phyloP scores from a whole-genome alignment of 2,113 vertebrate genomes.

The Dasyprocta punctata region DNA sequence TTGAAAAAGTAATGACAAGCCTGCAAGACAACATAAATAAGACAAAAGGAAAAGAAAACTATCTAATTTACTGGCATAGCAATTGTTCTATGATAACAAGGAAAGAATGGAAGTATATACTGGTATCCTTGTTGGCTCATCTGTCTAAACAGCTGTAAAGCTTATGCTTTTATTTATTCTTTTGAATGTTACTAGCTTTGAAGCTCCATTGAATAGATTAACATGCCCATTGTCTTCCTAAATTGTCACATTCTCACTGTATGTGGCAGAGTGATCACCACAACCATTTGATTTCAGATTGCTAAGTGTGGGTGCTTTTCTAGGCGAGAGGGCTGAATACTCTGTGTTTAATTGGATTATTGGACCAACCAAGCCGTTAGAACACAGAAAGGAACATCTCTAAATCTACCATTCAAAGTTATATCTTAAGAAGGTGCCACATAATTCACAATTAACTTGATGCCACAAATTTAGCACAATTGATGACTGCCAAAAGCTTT shows the following conservation, averaged over 20 bases:
- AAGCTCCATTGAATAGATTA: conserved; percentile 75
- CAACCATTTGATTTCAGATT: conserved; percentile 61
- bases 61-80: conserved; percentile 21
- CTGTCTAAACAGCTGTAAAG: conserved; percentile 74
- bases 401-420: conserved; percentile 19
- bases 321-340: neutral
- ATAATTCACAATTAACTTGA: conserved; percentile 62
- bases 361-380: conserved; percentile 37
- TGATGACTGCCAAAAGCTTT: conserved; percentile 50
- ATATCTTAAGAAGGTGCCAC: neutral
- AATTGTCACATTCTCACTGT: conserved; percentile 69
- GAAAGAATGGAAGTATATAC: conserved; percentile 58
- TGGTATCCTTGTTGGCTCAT: conserved; percentile 69
- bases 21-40: conserved; percentile 29
- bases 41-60: conserved; percentile 33
- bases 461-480: conserved; percentile 31
- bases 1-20: conserved; percentile 31
- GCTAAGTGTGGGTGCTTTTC: conserved; percentile 22
- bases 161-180: conserved; percentile 81
- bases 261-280: conserved; percentile 49
- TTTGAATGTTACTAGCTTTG: conserved; percentile 75
- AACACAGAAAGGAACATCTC: neutral
- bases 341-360: conserved; percentile 50
- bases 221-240: conserved; percentile 79
- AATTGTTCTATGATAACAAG: conserved; percentile 66